Base-by-base conservation (phyloP, 2,797 vertebrate species). In the Mormyrops attenuatus region DNA sequence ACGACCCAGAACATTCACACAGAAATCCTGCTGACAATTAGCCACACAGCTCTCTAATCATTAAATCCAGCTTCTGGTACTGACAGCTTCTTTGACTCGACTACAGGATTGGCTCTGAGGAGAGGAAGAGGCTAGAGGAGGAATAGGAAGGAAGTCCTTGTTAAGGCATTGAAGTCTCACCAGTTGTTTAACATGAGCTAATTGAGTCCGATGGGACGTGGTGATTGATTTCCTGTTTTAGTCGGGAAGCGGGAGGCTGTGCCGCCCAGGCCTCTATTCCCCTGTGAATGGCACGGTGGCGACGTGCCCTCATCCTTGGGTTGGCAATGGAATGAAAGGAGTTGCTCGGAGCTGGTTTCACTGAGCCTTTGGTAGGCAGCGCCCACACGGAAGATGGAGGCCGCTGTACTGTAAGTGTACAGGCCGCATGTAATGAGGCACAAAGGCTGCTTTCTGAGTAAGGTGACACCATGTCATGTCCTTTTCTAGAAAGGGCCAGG, bases 131-230 rank as follows among this genome's bases (percentile, higher is more conserved):
- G 20, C 26, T 47, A 38, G 60, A 20, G 85, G 89, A 50, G 57
- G 41, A 26, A 55, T 41, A 69, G 22, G 38, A 52, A 88, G 49
- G 69, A 77, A 77, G 66, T 22, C 85, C 86, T 90, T 89, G 91
- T 77, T 90, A 89, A 90, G 89, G 53, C 89, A 92, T 91, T 93
- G 91, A 92, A 93, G 93, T 93, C 91, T 87, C 90, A 92, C 82
- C 82, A 91, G 93, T 93, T 93, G 93, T 94, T 93, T 94, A 96
- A 95, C 95, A 94, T 94, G 92, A 92, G 92, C 94, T 97, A 96
- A 96, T 96, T 96, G 94, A 96, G 94, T 96, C 96, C 94, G 91
- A 92, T 93, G 95, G 95, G 95, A 96, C 91, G 77, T 92, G 92
- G 89, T 93, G 92, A 94, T 90, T 92, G 92, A 93, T 94, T 93